A percentile compares a stretch with the other conserved stretches of the same genome.
Evolutionary conservation across 2,888 invertebrate genomes (phyloP).

Genomic region (Brassicogethes aeneus): DNA sequence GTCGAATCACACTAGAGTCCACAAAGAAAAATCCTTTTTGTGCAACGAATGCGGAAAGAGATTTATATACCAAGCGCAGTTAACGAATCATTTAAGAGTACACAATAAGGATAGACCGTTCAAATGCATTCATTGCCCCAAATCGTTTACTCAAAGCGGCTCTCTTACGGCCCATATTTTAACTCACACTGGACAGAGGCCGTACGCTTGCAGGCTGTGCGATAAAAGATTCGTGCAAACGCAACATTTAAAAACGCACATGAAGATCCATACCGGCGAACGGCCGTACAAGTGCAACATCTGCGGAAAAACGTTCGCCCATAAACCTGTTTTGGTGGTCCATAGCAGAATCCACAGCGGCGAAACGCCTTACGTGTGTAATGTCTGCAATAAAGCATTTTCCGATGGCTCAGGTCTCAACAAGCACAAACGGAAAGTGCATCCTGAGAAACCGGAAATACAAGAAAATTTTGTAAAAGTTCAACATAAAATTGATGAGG

Average conservation of each 20-base stretch:
- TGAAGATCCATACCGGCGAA: not conserved
- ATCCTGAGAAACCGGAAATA: too few relatives aligned
- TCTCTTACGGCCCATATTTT: not conserved
- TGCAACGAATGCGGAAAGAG: not conserved
- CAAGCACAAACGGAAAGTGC: constrained; percentile 14
- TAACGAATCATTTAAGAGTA: not conserved
- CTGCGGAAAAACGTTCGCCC: constrained; percentile 32
- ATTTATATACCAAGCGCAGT: not conserved
- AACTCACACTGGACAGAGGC: not conserved
- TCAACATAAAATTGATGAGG: too few relatives aligned
- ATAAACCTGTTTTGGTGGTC: constrained; percentile 36
- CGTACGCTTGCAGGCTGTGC: not conserved
- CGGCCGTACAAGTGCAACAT: constrained; percentile 9
- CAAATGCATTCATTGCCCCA: not conserved
- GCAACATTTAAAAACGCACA: not conserved
- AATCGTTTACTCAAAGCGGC: not conserved
- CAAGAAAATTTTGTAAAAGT: too few relatives aligned
- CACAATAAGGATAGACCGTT: not conserved
- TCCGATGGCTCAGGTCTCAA: constrained; percentile 29
- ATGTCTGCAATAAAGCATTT: constrained; percentile 37
- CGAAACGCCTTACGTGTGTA: constrained; percentile 37
- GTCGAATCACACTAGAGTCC: not conserved
- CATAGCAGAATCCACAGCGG: constrained; percentile 37
- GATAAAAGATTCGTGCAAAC: not conserved
- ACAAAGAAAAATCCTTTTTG: not conserved